These are phyloP conservation scores for Cerceris rybyensis DNA, from an alignment of 2,888 invertebrate species.

Conservation along the genomic window DNA sequence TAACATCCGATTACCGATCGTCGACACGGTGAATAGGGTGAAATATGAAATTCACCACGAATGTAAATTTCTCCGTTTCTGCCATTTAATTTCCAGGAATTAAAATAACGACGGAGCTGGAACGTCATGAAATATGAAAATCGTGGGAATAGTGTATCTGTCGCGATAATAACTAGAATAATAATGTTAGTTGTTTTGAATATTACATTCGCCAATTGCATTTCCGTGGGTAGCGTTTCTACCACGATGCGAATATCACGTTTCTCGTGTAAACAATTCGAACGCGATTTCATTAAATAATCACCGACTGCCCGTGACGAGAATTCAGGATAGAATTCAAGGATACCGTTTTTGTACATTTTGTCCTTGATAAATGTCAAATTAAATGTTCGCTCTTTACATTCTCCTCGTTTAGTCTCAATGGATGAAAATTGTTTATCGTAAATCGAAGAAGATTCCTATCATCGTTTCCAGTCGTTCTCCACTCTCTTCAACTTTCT, in stretches of 20 bases:
- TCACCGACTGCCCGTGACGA: constrained; percentile 13
- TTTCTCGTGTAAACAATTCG: constrained; percentile 20
- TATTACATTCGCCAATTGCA: background rate
- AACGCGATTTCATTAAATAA: constrained; percentile 15
- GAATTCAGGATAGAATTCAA: constrained; percentile 27
- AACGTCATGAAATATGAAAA: background rate
- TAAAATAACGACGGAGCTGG: too few relatives aligned
- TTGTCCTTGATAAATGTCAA: constrained; percentile 33
- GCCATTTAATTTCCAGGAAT: too few relatives aligned
- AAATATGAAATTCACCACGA: too few relatives aligned
- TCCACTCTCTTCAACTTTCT: background rate
- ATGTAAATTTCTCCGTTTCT: too few relatives aligned
- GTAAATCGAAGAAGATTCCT: constrained; percentile 5
- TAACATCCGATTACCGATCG: too few relatives aligned
- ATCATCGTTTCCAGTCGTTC: background rate
- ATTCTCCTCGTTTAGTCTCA: background rate
- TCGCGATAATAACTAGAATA: background rate
- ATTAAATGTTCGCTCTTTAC: constrained; percentile 54
- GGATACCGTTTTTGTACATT: constrained; percentile 8
- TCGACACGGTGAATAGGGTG: too few relatives aligned
- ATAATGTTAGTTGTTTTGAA: constrained; percentile 5
- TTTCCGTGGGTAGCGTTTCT: background rate
- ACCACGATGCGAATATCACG: background rate
- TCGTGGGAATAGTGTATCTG: background rate
- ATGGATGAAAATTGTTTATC: constrained; percentile 65